Evolutionary conservation across 2,888 invertebrate genomes (phyloP).

Genomic region (Venustoraphidia nigricollis): DNA sequence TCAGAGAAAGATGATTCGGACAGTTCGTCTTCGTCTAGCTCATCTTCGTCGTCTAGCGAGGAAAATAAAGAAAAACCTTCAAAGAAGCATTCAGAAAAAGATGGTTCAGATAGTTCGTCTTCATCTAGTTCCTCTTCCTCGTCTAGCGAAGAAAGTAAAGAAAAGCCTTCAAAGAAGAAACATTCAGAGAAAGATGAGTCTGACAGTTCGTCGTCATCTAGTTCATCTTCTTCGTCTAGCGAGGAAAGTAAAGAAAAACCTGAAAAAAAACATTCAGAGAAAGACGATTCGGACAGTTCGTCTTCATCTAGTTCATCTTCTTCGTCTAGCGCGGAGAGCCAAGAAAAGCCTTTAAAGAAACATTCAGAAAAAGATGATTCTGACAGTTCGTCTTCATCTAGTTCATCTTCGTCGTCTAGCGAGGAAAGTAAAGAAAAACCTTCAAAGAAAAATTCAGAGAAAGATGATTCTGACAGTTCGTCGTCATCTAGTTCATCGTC

Average conservation of each 20-base stretch:
- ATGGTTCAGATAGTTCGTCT: background rate
- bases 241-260: no score
- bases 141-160: background rate
- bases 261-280: background rate
- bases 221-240: no score
- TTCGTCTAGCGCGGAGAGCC: conserved; percentile 15
- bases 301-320: no score
- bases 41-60: background rate
- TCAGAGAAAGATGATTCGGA: background rate
- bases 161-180: background rate
- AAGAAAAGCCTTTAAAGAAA: conserved; percentile 14
- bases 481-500: background rate
- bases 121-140: background rate
- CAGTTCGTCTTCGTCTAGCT: background rate
- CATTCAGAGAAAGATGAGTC: no score
- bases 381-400: background rate
- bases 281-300: background rate
- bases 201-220: background rate
- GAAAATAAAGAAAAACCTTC: background rate
- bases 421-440: background rate
- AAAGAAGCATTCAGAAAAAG: background rate
- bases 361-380: background rate
- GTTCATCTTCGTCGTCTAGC: background rate
- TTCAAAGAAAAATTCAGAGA: background rate
- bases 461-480: background rate